These are phyloP conservation scores for Neuroterus valhalla DNA, from an alignment of 1,140 invertebrate species.

Conservation along the genomic window DNA sequence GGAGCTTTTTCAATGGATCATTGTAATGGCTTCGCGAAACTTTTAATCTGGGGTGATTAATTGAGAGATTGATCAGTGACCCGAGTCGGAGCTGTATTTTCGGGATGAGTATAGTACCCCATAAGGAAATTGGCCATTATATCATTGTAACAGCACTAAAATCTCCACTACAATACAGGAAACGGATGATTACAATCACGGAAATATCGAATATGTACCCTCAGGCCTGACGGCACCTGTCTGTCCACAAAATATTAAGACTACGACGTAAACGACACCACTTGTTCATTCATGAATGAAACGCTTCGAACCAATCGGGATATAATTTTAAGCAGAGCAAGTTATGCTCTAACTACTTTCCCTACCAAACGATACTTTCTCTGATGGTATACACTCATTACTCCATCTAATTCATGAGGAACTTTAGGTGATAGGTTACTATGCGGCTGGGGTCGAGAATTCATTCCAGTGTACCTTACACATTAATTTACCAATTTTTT, in stretches of 20 bases:
- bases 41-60: no score
- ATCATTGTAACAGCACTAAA: not conserved
- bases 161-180: not conserved
- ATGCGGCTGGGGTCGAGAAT: no score
- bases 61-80: no score
- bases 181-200: slow-evolving; percentile 40
- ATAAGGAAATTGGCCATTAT: no score
- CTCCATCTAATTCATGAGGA: slow-evolving; percentile 45
- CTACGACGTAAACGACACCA: slow-evolving; percentile 50
- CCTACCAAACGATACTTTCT: slow-evolving; percentile 50
- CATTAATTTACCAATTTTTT: no score
- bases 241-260: slow-evolving; percentile 53
- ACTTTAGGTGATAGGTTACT: no score
- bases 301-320: slow-evolving; percentile 46
- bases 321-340: slow-evolving; percentile 54
- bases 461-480: no score
- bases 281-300: slow-evolving; percentile 50
- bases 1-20: no score
- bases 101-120: no score
- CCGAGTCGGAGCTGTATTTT: no score
- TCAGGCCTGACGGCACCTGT: not conserved
- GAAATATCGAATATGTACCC: slow-evolving; percentile 46
- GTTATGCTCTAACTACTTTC: slow-evolving; percentile 58
- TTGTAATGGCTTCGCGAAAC: no score
- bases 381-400: slow-evolving; percentile 48